phyloP scores from a whole-genome alignment of 2,797 vertebrate species.

The Siniperca undulata region DNA sequence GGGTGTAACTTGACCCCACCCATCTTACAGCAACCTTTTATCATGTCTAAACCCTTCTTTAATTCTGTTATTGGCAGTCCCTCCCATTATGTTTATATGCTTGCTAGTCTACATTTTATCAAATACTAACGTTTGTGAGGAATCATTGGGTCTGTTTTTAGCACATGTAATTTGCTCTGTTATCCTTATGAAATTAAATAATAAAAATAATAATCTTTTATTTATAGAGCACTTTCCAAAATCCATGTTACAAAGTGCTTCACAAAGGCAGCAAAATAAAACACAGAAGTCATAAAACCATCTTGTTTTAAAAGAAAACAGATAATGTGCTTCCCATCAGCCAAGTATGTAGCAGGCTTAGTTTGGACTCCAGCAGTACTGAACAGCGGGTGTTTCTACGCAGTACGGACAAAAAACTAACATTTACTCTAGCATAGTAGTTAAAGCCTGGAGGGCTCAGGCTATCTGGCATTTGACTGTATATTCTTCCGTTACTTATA shows the following conservation, averaged over 20 bases:
- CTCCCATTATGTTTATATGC: background rate
- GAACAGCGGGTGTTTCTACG: background rate
- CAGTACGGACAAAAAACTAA: constrained; percentile 13
- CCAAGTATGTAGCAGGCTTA: background rate
- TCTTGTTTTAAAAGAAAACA: too few relatives aligned
- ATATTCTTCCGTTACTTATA: background rate
- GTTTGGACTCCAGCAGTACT: constrained; percentile 6
- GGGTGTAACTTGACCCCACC: constrained; percentile 68
- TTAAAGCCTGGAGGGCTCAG: background rate
- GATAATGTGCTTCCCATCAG: constrained; percentile 5
- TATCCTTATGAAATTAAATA: constrained; percentile 12
- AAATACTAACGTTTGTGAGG: background rate
- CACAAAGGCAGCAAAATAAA: too few relatives aligned
- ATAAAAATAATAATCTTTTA: too few relatives aligned
- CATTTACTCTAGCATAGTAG: background rate
- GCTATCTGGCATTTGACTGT: background rate
- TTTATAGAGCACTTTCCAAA: too few relatives aligned
- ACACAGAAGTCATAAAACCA: too few relatives aligned
- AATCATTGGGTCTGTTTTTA: constrained; percentile 1
- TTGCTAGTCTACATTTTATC: constrained; percentile 10
- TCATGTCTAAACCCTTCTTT: constrained; percentile 16
- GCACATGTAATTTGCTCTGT: background rate
- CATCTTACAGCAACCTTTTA: constrained; percentile 36
- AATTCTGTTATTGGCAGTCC: background rate
- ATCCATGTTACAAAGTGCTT: too few relatives aligned